Base-by-base conservation (phyloP, 2,113 vertebrate species). In the Sula dactylatra region DNA sequence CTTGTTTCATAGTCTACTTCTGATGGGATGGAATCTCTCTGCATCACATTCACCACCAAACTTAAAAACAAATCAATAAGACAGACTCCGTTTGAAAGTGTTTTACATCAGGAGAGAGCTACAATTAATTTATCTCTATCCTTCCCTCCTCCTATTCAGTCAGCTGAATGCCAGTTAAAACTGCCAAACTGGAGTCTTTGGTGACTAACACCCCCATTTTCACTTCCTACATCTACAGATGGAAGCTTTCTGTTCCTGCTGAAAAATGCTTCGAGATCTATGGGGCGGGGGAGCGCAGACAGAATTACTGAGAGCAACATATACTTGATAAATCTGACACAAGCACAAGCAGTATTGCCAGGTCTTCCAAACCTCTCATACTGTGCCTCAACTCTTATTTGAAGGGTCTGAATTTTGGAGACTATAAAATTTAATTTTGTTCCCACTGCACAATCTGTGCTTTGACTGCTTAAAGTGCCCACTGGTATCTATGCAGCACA, bases 21-120 rank as follows among this genome's bases (percentile, higher is more conserved):
- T 56, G 99, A 99, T 31, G 99, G 99, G 88, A 99, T 99, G 82
- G 99, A 99, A 90, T 99, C 99, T 96, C 99, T 99, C 98, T 99
- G 99, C 99, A 99, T 99, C 65, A 99, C 99, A 95, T 99, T 99
- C 88, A 99, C 99, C 97, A 99, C 99, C 99, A 99, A 98, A 95
- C 99, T 99, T 97, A 38, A 96, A 92, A 92, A 88, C 32, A 92
- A 93, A 96, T 91, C 58, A 84, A 29, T 56, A 96, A 93, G 52
- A 97, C 79, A 96, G 36, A 59, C 4, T 74, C 27, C 2, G 11
- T 70, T 91, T 94, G 29, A 87, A 90, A 94, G 24, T 16, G 50
- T 66, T 93, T 82, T 40, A 55, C 34, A 49, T 83, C 58, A 93
- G 34, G 36, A 80, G 26, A 59, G 24, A 47, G 29, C 27, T 61